Percentiles rank a stretch among this genome's conserved stretches.
Evolutionary conservation across 2,888 invertebrate species (phyloP).

Genomic region (Rhingia campestris): DNA sequence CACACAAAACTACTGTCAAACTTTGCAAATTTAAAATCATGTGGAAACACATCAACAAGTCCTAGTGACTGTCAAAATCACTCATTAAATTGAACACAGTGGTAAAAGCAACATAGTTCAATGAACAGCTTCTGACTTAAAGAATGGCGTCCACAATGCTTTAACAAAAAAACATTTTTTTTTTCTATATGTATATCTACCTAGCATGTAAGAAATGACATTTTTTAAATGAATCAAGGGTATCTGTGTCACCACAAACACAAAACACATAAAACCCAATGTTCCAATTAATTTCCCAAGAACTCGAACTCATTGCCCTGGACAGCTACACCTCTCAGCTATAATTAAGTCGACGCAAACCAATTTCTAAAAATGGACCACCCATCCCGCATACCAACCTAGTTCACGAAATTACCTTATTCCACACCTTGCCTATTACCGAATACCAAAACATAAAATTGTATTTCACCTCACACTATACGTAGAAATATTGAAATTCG

Average conservation of each 20-base stretch:
- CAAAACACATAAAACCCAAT: not conserved
- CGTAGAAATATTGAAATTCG: constrained; percentile 36
- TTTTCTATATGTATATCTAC: not conserved
- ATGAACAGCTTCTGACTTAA: too few species aligned
- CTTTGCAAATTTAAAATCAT: too few species aligned
- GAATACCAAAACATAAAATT: constrained; percentile 40
- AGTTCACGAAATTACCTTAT: constrained; percentile 22
- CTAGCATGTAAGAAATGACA: not conserved
- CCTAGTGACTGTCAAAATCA: too few species aligned
- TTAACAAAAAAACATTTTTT: too few species aligned
- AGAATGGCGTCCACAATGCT: too few species aligned
- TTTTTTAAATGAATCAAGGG: not conserved
- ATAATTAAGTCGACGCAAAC: constrained; percentile 22
- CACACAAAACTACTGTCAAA: too few species aligned
- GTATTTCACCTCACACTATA: constrained; percentile 27
- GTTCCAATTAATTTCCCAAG: constrained; percentile 2
- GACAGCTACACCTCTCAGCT: not conserved
- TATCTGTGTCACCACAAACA: not conserved
- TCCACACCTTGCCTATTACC: constrained; percentile 48
- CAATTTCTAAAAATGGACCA: constrained; percentile 39
- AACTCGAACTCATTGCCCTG: not conserved
- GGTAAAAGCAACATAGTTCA: too few species aligned
- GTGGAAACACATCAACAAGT: too few species aligned
- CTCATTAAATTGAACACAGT: too few species aligned
- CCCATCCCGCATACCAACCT: constrained; percentile 27